A percentile compares a stretch with the other conserved stretches of the same genome.
These are phyloP conservation scores for Catonia carolina DNA, from an alignment of 2,888 invertebrate species.

Conservation along the genomic window DNA sequence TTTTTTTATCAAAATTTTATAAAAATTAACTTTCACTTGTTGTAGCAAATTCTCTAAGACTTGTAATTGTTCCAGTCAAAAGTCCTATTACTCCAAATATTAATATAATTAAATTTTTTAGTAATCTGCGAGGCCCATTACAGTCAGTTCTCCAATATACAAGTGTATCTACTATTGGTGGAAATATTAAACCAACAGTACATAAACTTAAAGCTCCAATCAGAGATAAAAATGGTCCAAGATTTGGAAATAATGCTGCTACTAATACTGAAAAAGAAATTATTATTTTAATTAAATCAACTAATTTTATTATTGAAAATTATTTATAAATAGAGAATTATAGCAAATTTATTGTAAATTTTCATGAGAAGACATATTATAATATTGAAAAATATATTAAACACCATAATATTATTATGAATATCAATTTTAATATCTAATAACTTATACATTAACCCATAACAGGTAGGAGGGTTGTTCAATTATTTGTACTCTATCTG, in stretches of 20 bases:
- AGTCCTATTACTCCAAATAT: neutral
- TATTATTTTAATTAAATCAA: neutral
- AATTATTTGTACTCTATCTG: too few species aligned
- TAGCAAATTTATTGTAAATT: too few species aligned
- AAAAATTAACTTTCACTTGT: too few species aligned
- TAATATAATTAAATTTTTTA: neutral
- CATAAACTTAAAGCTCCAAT: conserved; percentile 3
- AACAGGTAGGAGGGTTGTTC: too few species aligned
- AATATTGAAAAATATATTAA: too few species aligned
- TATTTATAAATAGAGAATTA: too few species aligned
- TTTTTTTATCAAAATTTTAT: too few species aligned
- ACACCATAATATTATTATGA: too few species aligned
- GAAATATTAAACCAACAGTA: conserved; percentile 1
- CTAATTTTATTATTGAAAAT: too few species aligned
- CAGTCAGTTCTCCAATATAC: neutral
- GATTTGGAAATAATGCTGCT: neutral
- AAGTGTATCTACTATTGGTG: conserved; percentile 1
- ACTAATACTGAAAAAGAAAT: neutral
- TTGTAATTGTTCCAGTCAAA: conserved; percentile 3
- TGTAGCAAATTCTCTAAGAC: neutral
- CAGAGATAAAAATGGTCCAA: conserved; percentile 5
- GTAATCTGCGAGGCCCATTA: neutral
- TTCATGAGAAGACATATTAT: too few species aligned
- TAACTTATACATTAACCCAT: too few species aligned
- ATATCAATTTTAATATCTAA: too few species aligned